Evolutionary conservation across 2,113 vertebrate species (phyloP), one percentile per base, ranked within the genome.

Genomic region (Cinclus mexicanus): DNA sequence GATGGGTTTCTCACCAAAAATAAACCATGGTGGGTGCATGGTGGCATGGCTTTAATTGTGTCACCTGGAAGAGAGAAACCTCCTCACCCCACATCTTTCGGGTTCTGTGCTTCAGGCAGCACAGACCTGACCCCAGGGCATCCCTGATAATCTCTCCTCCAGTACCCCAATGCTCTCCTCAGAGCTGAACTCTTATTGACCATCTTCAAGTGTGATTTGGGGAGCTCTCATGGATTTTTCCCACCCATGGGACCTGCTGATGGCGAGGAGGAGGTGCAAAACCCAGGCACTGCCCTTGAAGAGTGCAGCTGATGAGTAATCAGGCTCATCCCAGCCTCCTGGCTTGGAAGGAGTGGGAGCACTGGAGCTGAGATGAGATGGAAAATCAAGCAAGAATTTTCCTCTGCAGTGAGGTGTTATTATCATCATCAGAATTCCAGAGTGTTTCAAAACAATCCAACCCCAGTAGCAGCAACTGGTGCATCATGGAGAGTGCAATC

Each of bases 391-490:
- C 55, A 80, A 31, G 59, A 81, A 92, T 84, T 69, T 91, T 82
- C 53, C 86, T 52, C 84, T 83, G 68, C 61, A 52, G 53, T 10
- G 9, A 95, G 77, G 70, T 77, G 79, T 86, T 72, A 67, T 95
- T 95, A 96, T 90, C 70, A 84, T 94, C 95, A 96, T 97, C 94
- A 95, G 81, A 91, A 72, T 76, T 33, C 50, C 31, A 2, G 85
- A 74, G 82, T 96, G 87, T 96, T 97, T 96, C 79, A 93, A 93
- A 96, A 96, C 96, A 96, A 87, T 94, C 94, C 84, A 26, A 64
- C 11, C 12, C 65, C 65, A n/a, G 74, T 28, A 37, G 79, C 15
- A 0, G 76, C 75, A 84, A 52, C 71, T n/a, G 61, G 23, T 42
- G 37, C 23, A 21, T 37, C 2, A 0, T 31, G 10, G 35, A 0